Conservation (phyloP, 2,888 invertebrate genomes). For the Pterostichus niger region DNA sequence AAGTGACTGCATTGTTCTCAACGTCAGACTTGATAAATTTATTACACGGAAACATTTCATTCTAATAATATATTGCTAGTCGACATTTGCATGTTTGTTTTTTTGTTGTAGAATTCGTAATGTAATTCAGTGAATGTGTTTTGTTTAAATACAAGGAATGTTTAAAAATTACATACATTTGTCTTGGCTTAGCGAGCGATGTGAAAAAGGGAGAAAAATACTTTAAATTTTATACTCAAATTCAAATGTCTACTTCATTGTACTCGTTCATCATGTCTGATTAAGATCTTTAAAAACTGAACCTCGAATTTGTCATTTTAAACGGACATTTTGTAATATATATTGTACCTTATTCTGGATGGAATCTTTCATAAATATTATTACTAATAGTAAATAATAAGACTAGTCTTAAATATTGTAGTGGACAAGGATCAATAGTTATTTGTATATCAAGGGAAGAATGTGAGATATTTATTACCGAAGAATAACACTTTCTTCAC, state of each 20-base stretch:
- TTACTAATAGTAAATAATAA: no score
- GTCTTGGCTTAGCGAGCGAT: constrained; percentile 26
- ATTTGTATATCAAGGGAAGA: no score
- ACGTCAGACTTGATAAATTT: constrained; percentile 59
- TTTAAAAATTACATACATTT: constrained; percentile 53
- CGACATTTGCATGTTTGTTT: constrained; percentile 60
- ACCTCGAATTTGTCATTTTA: no score
- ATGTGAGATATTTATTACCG: no score
- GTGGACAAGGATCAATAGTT: no score
- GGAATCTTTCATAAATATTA: no score
- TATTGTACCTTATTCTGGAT: no score
- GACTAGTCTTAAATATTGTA: no score
- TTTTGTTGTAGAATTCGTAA: constrained; percentile 59
- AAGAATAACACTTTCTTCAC: no score
- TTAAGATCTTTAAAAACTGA: not conserved
- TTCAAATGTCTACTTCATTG: not conserved
- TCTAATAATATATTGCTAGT: constrained; percentile 51
- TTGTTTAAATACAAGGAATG: constrained; percentile 52
- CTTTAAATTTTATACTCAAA: constrained; percentile 1
- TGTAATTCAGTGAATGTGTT: constrained; percentile 64
- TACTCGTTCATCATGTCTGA: not conserved
- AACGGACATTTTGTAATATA: no score
- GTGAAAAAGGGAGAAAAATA: constrained; percentile 8
- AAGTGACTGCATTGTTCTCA: constrained; percentile 49
- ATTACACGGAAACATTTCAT: constrained; percentile 46